phyloP scores from a whole-genome alignment of 64 coral and sea anemone species.

The Catalaphyllia jardinei region DNA sequence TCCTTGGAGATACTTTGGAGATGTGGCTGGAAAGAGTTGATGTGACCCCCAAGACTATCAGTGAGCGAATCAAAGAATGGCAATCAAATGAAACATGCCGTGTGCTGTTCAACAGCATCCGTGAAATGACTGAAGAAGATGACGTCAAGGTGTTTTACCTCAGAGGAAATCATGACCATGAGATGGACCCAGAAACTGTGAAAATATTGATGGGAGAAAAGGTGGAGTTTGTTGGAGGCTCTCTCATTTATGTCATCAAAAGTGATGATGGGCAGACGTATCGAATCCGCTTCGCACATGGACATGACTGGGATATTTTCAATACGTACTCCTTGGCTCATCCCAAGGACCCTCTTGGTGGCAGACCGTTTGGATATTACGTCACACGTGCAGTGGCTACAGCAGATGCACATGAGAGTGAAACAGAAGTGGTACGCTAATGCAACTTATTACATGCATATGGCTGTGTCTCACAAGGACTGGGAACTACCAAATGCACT shows the following conservation, averaged over 20 bases:
- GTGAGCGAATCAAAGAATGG: too few species aligned
- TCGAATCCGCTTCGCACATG: conserved; percentile 55
- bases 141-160: conserved; percentile 51
- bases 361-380: conserved; percentile 46
- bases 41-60: too few species aligned
- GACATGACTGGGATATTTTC: conserved; percentile 65
- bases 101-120: neutral
- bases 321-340: conserved; percentile 43
- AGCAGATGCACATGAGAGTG: neutral
- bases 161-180: conserved; percentile 61
- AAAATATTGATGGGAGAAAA: conserved; percentile 23
- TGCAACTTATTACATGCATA: too few species aligned
- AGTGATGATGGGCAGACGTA: conserved; percentile 34
- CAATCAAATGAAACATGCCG: too few species aligned
- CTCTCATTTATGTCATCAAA: conserved; percentile 39
- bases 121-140: conserved; percentile 31
- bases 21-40: conserved; percentile 21
- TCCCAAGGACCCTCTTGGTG: conserved; percentile 3
- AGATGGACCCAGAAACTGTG: conserved; percentile 2
- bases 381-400: conserved; percentile 51
- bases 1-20: conserved; percentile 10
- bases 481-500: too few species aligned
- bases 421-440: conserved; percentile 5
- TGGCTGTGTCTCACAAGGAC: too few species aligned
- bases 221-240: conserved; percentile 44